These are phyloP conservation scores for Bactericera cockerelli DNA, from an alignment of 1,140 invertebrate genomes.

Conservation along the genomic window DNA sequence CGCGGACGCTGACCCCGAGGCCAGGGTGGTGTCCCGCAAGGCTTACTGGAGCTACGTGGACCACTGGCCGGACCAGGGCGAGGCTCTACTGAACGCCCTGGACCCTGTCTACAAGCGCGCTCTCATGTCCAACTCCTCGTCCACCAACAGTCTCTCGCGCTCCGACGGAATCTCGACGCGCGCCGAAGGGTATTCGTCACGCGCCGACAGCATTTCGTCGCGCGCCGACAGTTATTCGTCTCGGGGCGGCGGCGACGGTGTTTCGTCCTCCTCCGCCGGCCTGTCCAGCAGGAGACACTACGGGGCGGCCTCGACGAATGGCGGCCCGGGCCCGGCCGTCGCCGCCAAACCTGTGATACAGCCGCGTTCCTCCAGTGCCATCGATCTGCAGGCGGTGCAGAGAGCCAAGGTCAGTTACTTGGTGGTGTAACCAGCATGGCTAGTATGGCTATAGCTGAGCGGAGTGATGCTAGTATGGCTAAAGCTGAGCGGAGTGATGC, in stretches of 20 bases:
- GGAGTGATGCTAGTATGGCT: too few species aligned
- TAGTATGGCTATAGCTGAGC: too few species aligned
- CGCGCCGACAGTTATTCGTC: too few species aligned
- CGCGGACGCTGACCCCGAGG: slow-evolving; percentile 80
- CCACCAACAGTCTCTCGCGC: slow-evolving; percentile 11
- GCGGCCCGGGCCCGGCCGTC: too few species aligned
- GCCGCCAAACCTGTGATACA: slow-evolving; percentile 3
- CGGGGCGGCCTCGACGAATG: too few species aligned
- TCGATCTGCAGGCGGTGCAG: slow-evolving; percentile 77
- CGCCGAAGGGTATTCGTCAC: too few species aligned
- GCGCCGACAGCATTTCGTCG: too few species aligned
- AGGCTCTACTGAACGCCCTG: slow-evolving; percentile 61
- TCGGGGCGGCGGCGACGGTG: too few species aligned
- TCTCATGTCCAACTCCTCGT: slow-evolving; percentile 34
- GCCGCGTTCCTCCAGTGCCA: slow-evolving; percentile 66
- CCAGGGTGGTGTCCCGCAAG: slow-evolving; percentile 57
- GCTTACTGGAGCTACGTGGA: slow-evolving; percentile 81
- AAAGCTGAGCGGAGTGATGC: too few species aligned
- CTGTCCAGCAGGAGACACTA: background rate
- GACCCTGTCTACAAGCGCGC: slow-evolving; percentile 73
- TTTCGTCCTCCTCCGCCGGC: too few species aligned
- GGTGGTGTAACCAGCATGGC: too few species aligned
- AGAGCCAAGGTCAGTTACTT: too few species aligned
- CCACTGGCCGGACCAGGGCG: slow-evolving; percentile 81
- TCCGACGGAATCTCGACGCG: background rate